Base-by-base conservation (phyloP, 1,140 invertebrate genomes). In the Proales similis region DNA sequence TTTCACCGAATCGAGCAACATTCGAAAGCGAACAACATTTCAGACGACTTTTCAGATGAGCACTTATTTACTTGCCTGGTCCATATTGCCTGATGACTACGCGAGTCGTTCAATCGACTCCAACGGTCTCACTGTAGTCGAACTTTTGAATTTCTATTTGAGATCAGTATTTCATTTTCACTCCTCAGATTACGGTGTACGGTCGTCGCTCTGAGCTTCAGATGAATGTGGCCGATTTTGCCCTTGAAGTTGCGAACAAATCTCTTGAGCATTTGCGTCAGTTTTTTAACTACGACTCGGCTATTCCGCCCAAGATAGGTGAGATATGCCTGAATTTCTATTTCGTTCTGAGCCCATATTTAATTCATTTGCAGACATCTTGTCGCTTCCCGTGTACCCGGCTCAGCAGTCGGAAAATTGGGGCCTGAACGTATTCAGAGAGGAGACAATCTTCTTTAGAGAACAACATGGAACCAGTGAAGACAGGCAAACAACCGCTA, bases 401-500 rank as follows among this genome's bases (percentile, higher is more conserved):
- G 88, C 89, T 2, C 90, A 88, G 4, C 90, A 90, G 0, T 95
- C 93, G 84, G 90, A 94, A 75, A 88, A 93, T 77, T 94, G 90
- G 91, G 90, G 90, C 2, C 72, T 93, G 0, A 83, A 87, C 3
- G 86, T 84, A 0, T 89, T 84, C 67, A 81, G 88, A 53, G 90
- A 94, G 78, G 84, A 84, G 0, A 82, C 83, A 48, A 78, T 95
- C 53, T 77, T 95, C 2, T 88, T 84, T 53, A 83, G 88, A 67
- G 66, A 61, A 4, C 24, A 32, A 46, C n/a, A n/a, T 12, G 26
- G 33, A n/a, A 24, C 57, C 24, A 14, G 32, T 20, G 39, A 4
- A 14, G 39, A 61, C 26, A 61, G 36, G 36, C 43, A 46, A 43
- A 77, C 81, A 65, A 84, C 93, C 4, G 84, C 86, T 1, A 79